phyloP scores from a whole-genome alignment of 2,888 invertebrate species.

The Buathra laborator region DNA sequence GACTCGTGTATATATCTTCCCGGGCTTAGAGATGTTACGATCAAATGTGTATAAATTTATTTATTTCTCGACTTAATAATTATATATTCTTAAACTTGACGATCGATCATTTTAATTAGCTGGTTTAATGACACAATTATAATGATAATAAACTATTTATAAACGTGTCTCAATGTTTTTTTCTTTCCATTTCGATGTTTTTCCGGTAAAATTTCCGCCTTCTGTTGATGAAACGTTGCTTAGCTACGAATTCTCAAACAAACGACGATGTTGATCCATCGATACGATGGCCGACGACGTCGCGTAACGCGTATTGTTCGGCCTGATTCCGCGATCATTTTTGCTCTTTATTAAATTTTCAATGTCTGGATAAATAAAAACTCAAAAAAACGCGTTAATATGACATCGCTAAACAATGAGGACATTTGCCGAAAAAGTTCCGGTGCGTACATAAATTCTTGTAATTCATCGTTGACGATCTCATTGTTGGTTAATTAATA shows the following conservation, averaged over 20 bases:
- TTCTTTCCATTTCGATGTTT: too few relatives aligned
- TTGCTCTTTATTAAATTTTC: background rate
- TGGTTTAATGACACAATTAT: background rate
- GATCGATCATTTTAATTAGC: background rate
- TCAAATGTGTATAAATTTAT: conserved; percentile 6
- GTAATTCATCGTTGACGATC: background rate
- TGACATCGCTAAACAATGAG: conserved; percentile 59
- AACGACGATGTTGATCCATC: too few relatives aligned
- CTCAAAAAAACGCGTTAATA: conserved; percentile 29
- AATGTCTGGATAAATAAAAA: background rate
- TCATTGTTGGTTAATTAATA: background rate
- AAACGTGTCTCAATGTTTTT: too few relatives aligned
- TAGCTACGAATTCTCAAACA: too few relatives aligned
- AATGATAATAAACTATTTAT: too few relatives aligned
- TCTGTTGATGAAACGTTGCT: too few relatives aligned
- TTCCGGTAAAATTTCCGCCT: too few relatives aligned
- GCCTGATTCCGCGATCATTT: background rate
- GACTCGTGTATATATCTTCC: background rate
- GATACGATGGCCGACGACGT: too few relatives aligned
- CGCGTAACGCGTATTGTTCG: too few relatives aligned
- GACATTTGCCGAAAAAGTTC: conserved; percentile 65
- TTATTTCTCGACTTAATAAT: conserved; percentile 4
- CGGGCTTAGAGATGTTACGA: background rate
- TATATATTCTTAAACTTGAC: background rate
- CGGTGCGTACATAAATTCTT: conserved; percentile 60